Base-by-base conservation (phyloP, 2,797 vertebrate genomes). In the Notolepis coatsorum region DNA sequence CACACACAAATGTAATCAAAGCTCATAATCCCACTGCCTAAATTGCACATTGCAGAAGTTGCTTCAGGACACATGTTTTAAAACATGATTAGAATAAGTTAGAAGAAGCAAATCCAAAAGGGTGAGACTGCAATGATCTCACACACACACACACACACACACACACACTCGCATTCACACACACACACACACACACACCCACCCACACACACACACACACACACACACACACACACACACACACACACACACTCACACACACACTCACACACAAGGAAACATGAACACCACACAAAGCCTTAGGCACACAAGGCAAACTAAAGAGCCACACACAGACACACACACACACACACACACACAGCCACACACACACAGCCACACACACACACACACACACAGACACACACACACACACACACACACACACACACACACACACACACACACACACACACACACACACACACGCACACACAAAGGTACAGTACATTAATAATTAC, bases 261-360 rank as follows among this genome's bases (percentile, higher is more conserved):
- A 45, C 20, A 20, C 43, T 6, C 43, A 23, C 47, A 69, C 49
- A 68, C 48, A 71, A n/a, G 57, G 65, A 1, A 6, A 24, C 56
- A 71, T 54, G 41, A 58, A 38, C 70, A 46, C 58, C 38, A 62
- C 79, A 79, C 71, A 79, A 75, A 67, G 56, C 63, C 20, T 59
- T 20, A 39, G 43, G 74, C 28, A 70, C 52, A 64, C 65, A 81
- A 70, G 75, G 67, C 68, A 75, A 81, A 82, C 69, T 10, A n/a
- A 21, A 18, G 3, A 9, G 10, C 13, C 27, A 57, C 39, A 35
- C 33, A 38, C 2, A 59, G 18, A 25, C 8, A 3, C 57, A 81
- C 73, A 86, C 85, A 42, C 10, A 37, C 65, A 33, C 31, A 31
- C 28, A 31, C n/a, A n/a, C n/a, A n/a, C n/a, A n/a, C n/a, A 13